Base-by-base conservation (phyloP, 2,797 vertebrate species). In the Sebastes oblongus region DNA sequence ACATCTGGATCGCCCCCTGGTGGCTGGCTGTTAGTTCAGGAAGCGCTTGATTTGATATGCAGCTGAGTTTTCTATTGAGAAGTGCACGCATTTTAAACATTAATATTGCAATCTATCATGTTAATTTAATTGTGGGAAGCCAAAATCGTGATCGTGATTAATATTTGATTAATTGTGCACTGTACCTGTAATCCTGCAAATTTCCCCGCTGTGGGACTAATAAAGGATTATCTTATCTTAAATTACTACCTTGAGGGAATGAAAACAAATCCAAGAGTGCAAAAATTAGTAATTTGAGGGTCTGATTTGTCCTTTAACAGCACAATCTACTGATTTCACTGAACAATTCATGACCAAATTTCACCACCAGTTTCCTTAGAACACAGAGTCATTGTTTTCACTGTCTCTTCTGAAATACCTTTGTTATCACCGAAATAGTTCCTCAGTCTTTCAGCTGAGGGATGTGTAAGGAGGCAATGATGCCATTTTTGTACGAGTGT, bases 401-500 rank as follows among this genome's bases (percentile, higher is more conserved):
- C 22, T 69, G 60, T 74, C 34, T 34, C 42, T 52, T 75, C 34
- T 61, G 24, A 71, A 79, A 81, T 58, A 60, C 14, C 29, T 84
- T 70, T 78, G 39, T 65, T 36, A 56, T 78, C 32, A 52, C 52
- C 24, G 29, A 76, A 77, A 69, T 86, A 68, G 73, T 75, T 77
- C 61, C 50, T 62, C 39, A 62, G 61, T 80, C 72, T 66, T 75
- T 84, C 64, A 81, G 36, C 30, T 60, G 59, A 70, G 27, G 66
- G 78, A 66, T 70, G 59, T 77, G 73, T 66, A 80, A 50, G 46
- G 46, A 70, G 39, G 24, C 68, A 72, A 22, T 13, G 32, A 67
- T 70, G 79, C 66, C 77, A 68, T 82, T 82, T 79, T 80, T 75
- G 54, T 73, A 60, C 29, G 66, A 72, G 72, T 52, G 59, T n/a